A percentile compares a stretch with the other conserved stretches of the same genome.
These are phyloP conservation scores for Himalopsyche anomala DNA, from an alignment of 2,888 invertebrate genomes.

Conservation along the genomic window DNA sequence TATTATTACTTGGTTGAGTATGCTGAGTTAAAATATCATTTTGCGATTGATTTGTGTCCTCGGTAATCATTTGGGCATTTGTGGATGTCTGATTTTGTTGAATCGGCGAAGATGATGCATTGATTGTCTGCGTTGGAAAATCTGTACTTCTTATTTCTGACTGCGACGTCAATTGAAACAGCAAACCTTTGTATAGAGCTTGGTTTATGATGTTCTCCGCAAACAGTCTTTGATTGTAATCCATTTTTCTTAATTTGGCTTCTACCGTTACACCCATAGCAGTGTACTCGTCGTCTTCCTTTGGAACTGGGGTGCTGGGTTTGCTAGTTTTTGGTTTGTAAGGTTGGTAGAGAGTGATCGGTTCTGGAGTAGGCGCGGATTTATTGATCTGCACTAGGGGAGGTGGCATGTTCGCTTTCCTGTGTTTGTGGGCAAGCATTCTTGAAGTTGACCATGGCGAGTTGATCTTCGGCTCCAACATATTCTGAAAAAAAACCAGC, in stretches of 20 bases:
- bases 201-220: conserved; percentile 64
- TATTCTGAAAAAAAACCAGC: conserved; percentile 51
- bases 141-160: conserved; percentile 59
- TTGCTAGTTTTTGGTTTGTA: background rate
- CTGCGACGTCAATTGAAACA: conserved; percentile 63
- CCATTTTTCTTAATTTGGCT: conserved; percentile 62
- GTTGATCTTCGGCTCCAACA: conserved; percentile 39
- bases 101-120: conserved; percentile 2
- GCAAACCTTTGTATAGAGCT: conserved; percentile 62
- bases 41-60: background rate
- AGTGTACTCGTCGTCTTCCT: conserved; percentile 59
- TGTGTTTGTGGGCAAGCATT: conserved; percentile 61
- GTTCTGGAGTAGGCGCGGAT: background rate
- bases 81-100: background rate
- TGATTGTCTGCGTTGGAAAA: conserved; percentile 46
- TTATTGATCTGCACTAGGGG: background rate
- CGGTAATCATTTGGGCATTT: background rate
- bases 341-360: background rate
- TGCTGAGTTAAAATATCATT: background rate
- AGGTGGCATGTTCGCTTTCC: conserved; percentile 45
- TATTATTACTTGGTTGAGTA: background rate
- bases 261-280: conserved; percentile 63
- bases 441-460: conserved; percentile 61
- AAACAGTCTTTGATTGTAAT: conserved; percentile 61
- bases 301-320: background rate